phyloP scores from a whole-genome alignment of 2,113 vertebrate genomes.

The Cercopithecus mona region DNA sequence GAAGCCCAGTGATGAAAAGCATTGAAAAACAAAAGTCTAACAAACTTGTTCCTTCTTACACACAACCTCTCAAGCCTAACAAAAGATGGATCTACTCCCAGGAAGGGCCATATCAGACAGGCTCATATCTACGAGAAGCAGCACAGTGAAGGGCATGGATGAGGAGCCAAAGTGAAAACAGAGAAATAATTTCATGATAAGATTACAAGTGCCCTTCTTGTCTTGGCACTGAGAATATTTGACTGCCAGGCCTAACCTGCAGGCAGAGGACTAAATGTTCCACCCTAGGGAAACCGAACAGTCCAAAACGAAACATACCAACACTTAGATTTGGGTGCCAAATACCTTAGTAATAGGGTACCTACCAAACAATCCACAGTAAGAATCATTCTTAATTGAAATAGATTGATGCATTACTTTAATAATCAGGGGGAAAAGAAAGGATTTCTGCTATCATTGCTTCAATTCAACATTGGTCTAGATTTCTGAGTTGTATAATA shows the following conservation, averaged over 20 bases:
- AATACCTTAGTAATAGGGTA: background rate
- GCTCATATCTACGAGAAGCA: background rate
- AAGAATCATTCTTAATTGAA: background rate
- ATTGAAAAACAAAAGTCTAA: background rate
- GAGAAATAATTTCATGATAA: background rate
- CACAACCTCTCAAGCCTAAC: background rate
- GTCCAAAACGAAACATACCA: background rate
- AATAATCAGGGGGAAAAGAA: background rate
- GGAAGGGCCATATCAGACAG: background rate
- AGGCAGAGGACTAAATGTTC: background rate
- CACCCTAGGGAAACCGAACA: background rate
- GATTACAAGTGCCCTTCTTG: background rate
- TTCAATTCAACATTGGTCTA: background rate
- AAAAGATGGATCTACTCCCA: background rate
- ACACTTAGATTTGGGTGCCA: background rate
- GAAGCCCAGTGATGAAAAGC: background rate
- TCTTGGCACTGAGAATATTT: background rate
- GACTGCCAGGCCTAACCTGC: background rate
- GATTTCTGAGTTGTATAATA: background rate
- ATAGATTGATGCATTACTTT: background rate
- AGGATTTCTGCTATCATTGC: background rate
- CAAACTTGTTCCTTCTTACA: background rate
- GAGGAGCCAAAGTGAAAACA: background rate
- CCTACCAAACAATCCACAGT: background rate
- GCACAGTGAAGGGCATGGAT: background rate